phyloP scores from a whole-genome alignment of 2,797 vertebrate species.

The Rousettus madagascariensis region DNA sequence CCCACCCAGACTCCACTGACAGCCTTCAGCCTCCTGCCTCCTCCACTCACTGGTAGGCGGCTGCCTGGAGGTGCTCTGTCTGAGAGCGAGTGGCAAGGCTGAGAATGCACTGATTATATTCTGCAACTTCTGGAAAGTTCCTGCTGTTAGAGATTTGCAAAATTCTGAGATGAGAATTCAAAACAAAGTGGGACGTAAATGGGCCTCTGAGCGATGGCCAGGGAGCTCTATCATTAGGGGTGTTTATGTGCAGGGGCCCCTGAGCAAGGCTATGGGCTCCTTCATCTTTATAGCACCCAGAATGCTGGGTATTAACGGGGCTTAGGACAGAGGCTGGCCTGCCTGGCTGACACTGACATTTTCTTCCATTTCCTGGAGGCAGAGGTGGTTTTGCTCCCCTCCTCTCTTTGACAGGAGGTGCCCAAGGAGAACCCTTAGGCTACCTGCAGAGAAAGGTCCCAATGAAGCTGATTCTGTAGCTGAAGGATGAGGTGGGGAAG shows the following conservation, averaged over 20 bases:
- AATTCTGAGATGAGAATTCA: constrained; percentile 63
- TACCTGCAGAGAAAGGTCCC: background rate
- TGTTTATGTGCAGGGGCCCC: constrained; percentile 68
- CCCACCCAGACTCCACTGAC: background rate
- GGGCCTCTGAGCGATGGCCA: background rate
- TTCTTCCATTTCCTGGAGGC: background rate
- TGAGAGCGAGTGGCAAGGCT: background rate
- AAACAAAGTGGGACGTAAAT: constrained; percentile 60
- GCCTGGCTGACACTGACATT: background rate
- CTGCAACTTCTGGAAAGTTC: constrained; percentile 42
- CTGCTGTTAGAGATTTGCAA: constrained; percentile 55
- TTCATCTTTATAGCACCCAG: constrained; percentile 54
- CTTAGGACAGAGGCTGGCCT: constrained; percentile 60
- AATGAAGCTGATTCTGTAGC: background rate
- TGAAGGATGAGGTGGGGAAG: background rate
- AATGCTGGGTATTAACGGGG: constrained; percentile 50
- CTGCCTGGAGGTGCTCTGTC: background rate
- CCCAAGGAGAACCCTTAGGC: background rate
- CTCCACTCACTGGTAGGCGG: background rate
- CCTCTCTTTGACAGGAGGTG: background rate
- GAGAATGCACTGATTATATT: constrained; percentile 33
- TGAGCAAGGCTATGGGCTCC: background rate
- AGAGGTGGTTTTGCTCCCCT: background rate
- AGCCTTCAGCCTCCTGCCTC: background rate
- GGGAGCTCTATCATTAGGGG: constrained; percentile 38